Evolutionary conservation across 2,888 invertebrate genomes (phyloP), one percentile per base, ranked within the genome.

Genomic region (Metellina segmentata): DNA sequence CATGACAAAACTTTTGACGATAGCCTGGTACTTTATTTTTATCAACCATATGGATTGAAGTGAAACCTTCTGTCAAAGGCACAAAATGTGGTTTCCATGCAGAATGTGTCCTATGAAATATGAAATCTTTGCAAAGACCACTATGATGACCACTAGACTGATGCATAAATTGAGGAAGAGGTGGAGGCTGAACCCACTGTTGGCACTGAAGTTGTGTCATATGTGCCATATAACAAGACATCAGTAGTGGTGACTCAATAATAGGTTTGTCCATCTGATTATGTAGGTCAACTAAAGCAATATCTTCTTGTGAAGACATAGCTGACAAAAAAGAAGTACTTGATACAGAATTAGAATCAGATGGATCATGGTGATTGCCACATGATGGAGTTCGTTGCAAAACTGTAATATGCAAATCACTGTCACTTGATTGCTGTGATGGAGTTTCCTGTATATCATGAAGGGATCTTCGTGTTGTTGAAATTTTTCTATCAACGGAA

Each of bases 201-300:
- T 94, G 94, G 93, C 95, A 95, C 83, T 94, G 94, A 79, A 92
- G 91, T 95, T 98, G 98, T 5, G 98, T 98, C 94, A 99, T 95
- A 95, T 99, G 98, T 94, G 97, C 97, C 94, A 98, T 97, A 94
- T 99, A 99, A 94, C 98, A 98, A 6, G 98, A 97, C 98, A 99
- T 98, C 0, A 99, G 95, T 85, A 99, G 95, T 0, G 99, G 98
- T 0, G 99, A 99, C 94, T 98, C 98, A 7, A 98, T 97, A 93
- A 99, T 99, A 0, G 98, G 97, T 94, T 96, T 96, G 94, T 98
- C 98, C 51, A 98, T 97, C 95, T 99, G 99, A 96, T 98, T 98
- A 94, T 98, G 98, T 19, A 99, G 96, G 95, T 99, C 98, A 0
- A 99, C 98, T 87, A 98, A 95, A 0, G 98, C 98, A 52, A 93